A percentile compares a stretch with the other conserved stretches of the same genome.
These are phyloP conservation scores for Armadillidium nasatum DNA, from an alignment of 1,140 invertebrate genomes.

Conservation along the genomic window DNA sequence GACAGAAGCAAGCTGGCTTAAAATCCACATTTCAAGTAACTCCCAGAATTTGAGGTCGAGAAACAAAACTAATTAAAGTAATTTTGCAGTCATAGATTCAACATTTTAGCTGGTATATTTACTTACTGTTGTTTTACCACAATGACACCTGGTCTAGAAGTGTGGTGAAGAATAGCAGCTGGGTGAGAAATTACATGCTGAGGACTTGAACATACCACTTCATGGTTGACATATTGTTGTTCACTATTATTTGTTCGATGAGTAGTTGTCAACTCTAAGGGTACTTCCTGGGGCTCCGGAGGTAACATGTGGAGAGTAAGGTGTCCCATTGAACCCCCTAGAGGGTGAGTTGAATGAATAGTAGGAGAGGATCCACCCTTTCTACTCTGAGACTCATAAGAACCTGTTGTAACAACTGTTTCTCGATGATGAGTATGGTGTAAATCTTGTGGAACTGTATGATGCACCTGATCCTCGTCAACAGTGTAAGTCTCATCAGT, in stretches of 20 bases:
- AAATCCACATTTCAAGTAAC: no score
- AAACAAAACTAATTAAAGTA: no score
- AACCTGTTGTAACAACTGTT: constrained; percentile 18
- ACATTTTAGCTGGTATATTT: no score
- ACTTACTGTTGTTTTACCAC: constrained; percentile 43
- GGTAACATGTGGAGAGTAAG: constrained; percentile 39
- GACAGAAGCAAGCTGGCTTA: no score
- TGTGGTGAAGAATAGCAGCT: constrained; percentile 29
- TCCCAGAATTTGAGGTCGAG: no score
- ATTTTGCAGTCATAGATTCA: no score
- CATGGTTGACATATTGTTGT: constrained; percentile 16
- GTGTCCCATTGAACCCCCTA: constrained; percentile 29
- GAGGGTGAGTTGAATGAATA: background rate
- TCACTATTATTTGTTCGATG: background rate
- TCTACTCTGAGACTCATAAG: constrained; percentile 17
- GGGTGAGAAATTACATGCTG: constrained; percentile 21
- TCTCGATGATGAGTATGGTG: constrained; percentile 25
- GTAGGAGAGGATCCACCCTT: constrained; percentile 18
- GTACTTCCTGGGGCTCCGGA: constrained; percentile 43
- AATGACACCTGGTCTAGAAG: constrained; percentile 43
- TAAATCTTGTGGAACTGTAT: background rate
- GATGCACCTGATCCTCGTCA: background rate
- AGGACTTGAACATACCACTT: constrained; percentile 32
- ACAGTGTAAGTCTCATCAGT: constrained; percentile 45
- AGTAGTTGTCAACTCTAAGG: constrained; percentile 43